Evolutionary conservation across 2,888 invertebrate genomes (phyloP), one percentile per base, ranked within the genome.

Genomic region (Altica lythri): DNA sequence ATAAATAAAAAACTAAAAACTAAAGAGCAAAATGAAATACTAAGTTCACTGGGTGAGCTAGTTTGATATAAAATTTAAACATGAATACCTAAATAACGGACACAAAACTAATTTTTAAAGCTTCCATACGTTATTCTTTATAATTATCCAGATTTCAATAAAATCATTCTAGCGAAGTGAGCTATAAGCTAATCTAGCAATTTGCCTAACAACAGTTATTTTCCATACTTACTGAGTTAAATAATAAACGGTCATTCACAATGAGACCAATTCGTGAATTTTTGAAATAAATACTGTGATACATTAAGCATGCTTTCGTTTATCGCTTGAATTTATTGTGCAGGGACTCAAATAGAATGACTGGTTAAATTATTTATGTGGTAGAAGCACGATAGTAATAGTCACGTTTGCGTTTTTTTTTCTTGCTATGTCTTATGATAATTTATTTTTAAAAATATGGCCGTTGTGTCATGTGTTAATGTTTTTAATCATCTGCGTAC

Each of bases 311-410:
- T 68, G 70, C 68, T 68, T 70, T 71, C 66, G 69, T 70, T 72
- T 72, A 72, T 72, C 72, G 71, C 62, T 65, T 57, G 53, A 72
- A 72, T 72, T 72, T 72, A 72, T 72, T 65, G 70, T 69, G 66
- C 67, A 62, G 65, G 64, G 69, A 68, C 70, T 68, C 67, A 62
- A 70, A 70, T 68, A 67, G 68, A 71, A 71, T 62, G 69, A 63
- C 69, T 67, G 63, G 64, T 62, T 55, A 63, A 51, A 68, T 72
- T 71, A 73, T 73, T 73, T 73, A 73, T 72, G 64, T 53, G 58
- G 59, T 56, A 45, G 64, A 65, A 70, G 71, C 73, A 73, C 73
- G 73, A 73, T 66, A 72, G 67, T 72, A 71, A 71, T 60, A 70
- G 71, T 73, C 72, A 73, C 73, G 73, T 73, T 67, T 71, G 63